These are phyloP conservation scores for Megaleporinus macrocephalus DNA, from an alignment of 2,113 vertebrate species.

Conservation along the genomic window DNA sequence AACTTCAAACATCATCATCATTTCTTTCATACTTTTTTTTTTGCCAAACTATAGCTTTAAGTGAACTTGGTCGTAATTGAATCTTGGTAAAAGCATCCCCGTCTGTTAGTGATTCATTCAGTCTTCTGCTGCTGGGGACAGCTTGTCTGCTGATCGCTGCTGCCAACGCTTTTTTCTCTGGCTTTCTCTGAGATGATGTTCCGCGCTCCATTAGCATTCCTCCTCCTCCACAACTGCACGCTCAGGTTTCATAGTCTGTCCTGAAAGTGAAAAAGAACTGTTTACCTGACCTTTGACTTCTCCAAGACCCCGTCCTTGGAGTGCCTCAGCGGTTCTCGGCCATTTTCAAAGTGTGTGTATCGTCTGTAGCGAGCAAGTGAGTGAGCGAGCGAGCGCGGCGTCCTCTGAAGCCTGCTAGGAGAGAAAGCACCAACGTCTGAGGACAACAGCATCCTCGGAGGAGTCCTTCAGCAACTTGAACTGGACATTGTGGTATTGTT, in stretches of 20 bases:
- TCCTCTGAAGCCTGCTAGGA: neutral
- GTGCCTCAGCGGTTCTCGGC: neutral
- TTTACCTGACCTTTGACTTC: neutral
- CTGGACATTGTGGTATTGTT: neutral
- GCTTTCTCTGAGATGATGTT: neutral
- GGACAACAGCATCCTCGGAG: neutral
- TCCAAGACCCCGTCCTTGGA: neutral
- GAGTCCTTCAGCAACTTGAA: neutral
- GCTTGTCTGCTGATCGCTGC: slow-evolving; percentile 12
- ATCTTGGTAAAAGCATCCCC: neutral
- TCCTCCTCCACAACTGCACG: neutral
- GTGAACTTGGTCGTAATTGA: neutral
- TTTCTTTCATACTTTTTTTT: too few relatives aligned
- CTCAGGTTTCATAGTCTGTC: neutral
- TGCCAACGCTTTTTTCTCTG: neutral
- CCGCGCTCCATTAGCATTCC: neutral
- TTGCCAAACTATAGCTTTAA: neutral
- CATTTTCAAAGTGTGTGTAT: neutral
- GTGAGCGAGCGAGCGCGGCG: too few relatives aligned
- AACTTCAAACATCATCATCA: neutral
- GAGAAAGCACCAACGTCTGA: neutral
- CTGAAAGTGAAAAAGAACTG: neutral
- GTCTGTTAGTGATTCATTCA: neutral
- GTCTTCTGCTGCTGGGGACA: slow-evolving; percentile 9
- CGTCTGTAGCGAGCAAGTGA: neutral